Percentiles rank a stretch among this genome's conserved stretches.
Evolutionary conservation across 2,113 vertebrate genomes (phyloP).

Genomic region (Conger conger): DNA sequence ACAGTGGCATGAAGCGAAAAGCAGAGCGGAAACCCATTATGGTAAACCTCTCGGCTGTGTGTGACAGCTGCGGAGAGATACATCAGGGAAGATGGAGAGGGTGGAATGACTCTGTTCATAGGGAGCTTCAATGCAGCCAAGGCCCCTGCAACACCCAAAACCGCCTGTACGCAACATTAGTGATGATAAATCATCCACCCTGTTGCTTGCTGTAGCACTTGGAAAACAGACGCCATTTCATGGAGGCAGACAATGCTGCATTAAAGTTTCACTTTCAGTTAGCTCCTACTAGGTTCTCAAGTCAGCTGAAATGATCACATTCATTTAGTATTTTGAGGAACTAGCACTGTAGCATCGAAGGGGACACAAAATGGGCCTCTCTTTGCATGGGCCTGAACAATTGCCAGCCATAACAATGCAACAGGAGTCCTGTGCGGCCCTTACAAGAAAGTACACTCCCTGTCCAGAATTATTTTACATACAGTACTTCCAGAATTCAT

Average conservation of each 20-base stretch:
- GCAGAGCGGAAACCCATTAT: background rate
- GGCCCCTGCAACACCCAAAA: background rate
- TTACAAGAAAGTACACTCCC: no score
- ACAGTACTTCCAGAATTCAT: no score
- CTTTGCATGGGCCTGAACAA: background rate
- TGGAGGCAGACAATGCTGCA: background rate
- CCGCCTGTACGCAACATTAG: conserved; percentile 34
- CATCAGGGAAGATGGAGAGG: background rate
- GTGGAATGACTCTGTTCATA: background rate
- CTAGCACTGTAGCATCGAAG: background rate
- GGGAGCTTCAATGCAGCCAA: background rate
- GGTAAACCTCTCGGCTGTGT: background rate
- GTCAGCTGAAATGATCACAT: conserved; percentile 5
- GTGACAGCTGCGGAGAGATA: background rate
- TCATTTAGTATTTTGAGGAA: background rate
- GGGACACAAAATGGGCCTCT: background rate
- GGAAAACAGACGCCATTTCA: background rate
- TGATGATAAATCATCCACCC: conserved; percentile 34
- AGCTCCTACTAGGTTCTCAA: conserved; percentile 7
- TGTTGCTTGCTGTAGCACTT: background rate
- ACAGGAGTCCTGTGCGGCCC: no score
- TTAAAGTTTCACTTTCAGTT: conserved; percentile 36
- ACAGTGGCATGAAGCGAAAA: background rate
- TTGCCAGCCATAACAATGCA: background rate
- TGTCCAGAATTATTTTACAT: no score